Evolutionary conservation across 2,113 vertebrate species (phyloP).

Genomic region (Canis aureus): DNA sequence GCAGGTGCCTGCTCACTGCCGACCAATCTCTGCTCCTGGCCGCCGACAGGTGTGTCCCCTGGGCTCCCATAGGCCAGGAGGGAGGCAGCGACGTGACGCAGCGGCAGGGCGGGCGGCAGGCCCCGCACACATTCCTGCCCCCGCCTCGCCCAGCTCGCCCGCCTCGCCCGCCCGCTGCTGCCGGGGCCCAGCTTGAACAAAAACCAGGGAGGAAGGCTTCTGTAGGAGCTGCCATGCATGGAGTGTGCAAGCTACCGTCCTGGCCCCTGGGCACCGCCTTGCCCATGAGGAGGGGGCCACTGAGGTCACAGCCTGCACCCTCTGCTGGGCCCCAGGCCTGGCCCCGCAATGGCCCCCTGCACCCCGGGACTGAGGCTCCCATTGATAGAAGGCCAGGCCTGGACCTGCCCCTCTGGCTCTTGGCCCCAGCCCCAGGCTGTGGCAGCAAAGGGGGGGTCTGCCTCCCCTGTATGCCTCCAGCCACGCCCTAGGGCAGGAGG

Average conservation of each 20-base stretch:
- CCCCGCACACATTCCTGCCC: constrained; percentile 66
- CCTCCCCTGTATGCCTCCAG: neutral
- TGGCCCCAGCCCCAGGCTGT: neutral
- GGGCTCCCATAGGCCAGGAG: constrained; percentile 87
- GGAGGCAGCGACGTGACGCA: constrained; percentile 62
- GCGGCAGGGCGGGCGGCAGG: constrained; percentile 35
- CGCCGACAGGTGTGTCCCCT: constrained; percentile 96
- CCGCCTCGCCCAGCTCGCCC: constrained; percentile 23
- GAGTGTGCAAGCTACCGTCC: neutral
- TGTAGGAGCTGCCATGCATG: neutral
- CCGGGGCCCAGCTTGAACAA: neutral
- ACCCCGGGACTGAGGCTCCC: neutral
- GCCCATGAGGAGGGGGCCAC: too few species aligned
- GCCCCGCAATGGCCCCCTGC: too few species aligned
- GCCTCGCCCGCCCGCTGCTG: neutral
- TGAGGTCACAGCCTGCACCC: neutral
- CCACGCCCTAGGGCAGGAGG: neutral
- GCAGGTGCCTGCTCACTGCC: constrained; percentile 95
- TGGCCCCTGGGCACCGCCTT: neutral
- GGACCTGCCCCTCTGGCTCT: neutral
- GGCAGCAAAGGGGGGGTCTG: neutral
- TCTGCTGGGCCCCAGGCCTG: neutral
- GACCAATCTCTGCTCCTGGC: constrained; percentile 93
- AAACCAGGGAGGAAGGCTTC: neutral
- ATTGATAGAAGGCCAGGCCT: rapidly evolving